phyloP scores from a whole-genome alignment of 2,797 vertebrate genomes.

The Phylloscopus collybita region DNA sequence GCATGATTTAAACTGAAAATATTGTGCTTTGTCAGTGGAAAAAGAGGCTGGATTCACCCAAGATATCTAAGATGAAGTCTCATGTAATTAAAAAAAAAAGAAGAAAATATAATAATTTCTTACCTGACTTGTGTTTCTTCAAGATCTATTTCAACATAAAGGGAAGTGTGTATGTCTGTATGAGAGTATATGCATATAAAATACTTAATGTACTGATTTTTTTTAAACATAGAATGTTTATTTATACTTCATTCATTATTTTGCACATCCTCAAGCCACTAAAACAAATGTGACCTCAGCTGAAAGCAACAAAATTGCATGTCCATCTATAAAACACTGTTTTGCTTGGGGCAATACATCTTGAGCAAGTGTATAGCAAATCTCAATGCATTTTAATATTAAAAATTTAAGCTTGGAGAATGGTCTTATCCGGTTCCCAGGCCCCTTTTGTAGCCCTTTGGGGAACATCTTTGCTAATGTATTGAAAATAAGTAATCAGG shows the following conservation, averaged over 20 bases:
- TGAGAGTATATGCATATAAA: not conserved
- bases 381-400: conserved; percentile 84
- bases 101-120: not conserved
- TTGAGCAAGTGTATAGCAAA: conserved; percentile 82
- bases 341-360: conserved; percentile 86
- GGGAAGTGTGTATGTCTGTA: not conserved
- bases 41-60: not conserved
- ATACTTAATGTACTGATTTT: not conserved
- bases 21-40: not conserved
- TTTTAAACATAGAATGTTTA: not conserved
- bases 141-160: not conserved
- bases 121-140: not conserved
- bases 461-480: conserved; percentile 51
- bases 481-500: conserved; percentile 44
- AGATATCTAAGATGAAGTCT: not conserved
- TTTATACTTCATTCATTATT: conserved; percentile 17
- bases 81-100: not conserved
- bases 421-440: conserved; percentile 76
- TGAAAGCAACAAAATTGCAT: conserved; percentile 73
- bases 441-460: conserved; percentile 26
- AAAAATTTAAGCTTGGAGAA: conserved; percentile 86
- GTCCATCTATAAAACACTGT: conserved; percentile 81
- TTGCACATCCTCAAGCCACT: conserved; percentile 47
- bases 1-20: not conserved
- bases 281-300: conserved; percentile 57